phyloP scores from a whole-genome alignment of 64 coral and sea anemone species.

The Montipora efflorescens region DNA sequence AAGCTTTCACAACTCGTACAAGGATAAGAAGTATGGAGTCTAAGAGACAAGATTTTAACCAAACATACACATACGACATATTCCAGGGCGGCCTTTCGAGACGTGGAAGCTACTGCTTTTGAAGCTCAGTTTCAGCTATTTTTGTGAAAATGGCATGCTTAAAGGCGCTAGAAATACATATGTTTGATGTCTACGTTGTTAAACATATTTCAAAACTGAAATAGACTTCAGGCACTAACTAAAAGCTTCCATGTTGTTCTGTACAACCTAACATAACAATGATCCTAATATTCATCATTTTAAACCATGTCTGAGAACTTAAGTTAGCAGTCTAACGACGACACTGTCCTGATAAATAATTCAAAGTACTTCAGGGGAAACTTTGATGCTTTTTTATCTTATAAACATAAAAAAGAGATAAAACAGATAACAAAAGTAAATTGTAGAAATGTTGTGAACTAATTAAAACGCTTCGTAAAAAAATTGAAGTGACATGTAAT shows the following conservation, averaged over 20 bases:
- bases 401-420: not conserved
- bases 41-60: not conserved
- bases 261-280: not conserved
- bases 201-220: not conserved
- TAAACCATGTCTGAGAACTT: not conserved
- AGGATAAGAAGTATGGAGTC: not conserved
- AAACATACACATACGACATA: too few species aligned
- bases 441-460: not conserved
- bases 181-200: not conserved
- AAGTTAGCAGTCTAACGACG: not conserved
- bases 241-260: not conserved
- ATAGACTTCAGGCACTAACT: not conserved
- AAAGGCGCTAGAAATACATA: not conserved
- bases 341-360: not conserved
- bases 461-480: not conserved
- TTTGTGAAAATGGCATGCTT: not conserved
- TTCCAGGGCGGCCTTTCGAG: not conserved
- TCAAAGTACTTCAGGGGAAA: not conserved
- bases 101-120: not conserved
- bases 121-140: not conserved
- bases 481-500: not conserved
- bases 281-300: not conserved
- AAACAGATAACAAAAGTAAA: not conserved
- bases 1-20: slow-evolving; percentile 17
- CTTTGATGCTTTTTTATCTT: slow-evolving; percentile 18